phyloP scores from a whole-genome alignment of 2,797 vertebrate species.

The Apogon talboti region DNA sequence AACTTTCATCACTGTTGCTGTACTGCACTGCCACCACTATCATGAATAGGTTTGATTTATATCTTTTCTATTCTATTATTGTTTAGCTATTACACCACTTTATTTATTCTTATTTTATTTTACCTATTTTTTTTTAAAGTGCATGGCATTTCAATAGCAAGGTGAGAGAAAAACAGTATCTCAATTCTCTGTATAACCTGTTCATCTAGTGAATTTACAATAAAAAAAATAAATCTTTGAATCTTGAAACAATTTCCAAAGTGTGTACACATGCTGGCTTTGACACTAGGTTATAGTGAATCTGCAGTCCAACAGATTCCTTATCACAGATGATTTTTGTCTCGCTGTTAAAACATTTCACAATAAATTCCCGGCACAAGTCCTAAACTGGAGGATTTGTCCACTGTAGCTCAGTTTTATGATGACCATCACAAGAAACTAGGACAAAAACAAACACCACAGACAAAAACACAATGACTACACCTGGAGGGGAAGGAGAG shows the following conservation, averaged over 20 bases:
- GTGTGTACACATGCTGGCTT: conserved; percentile 35
- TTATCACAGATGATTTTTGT: conserved; percentile 1
- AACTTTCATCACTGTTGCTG: too few species aligned
- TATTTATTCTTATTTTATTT: too few species aligned
- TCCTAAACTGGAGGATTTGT: background rate
- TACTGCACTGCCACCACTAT: too few species aligned
- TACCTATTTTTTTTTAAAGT: too few species aligned
- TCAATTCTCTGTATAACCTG: too few species aligned
- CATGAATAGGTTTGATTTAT: too few species aligned
- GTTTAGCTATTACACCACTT: too few species aligned
- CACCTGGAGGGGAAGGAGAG: conserved; percentile 21
- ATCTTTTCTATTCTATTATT: too few species aligned
- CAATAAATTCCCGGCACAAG: background rate
- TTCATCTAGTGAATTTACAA: too few species aligned
- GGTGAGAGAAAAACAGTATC: too few species aligned
- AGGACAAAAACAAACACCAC: conserved; percentile 16
- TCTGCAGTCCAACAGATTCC: conserved; percentile 1
- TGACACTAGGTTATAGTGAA: background rate
- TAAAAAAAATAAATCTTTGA: too few species aligned
- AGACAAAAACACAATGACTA: conserved; percentile 26
- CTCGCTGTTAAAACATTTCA: conserved; percentile 14
- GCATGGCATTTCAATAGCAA: too few species aligned
- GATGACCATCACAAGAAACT: conserved; percentile 3
- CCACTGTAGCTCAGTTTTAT: background rate
- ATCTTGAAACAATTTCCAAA: conserved; percentile 17